Conservation (phyloP, 2,113 vertebrate genomes). For the Gymnocephalus cernua region DNA sequence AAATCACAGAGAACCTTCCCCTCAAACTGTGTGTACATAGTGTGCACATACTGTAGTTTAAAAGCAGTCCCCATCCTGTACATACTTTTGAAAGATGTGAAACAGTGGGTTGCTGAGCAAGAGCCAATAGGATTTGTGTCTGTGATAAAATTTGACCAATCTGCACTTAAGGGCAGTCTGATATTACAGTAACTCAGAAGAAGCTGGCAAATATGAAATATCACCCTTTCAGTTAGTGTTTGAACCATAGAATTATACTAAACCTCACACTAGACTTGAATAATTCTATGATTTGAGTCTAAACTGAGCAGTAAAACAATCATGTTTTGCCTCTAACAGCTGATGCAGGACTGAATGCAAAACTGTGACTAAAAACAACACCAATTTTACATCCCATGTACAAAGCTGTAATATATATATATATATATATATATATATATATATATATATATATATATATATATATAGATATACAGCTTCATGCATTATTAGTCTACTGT, state of each 20-base stretch:
- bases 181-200: background rate
- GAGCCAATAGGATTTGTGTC: constrained; percentile 50
- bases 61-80: background rate
- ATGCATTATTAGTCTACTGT: background rate
- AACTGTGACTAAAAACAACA: background rate
- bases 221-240: background rate
- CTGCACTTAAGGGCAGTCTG: background rate
- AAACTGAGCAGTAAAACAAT: background rate
- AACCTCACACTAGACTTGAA: background rate
- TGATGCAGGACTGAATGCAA: background rate
- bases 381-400: background rate
- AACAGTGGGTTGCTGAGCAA: background rate
- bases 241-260: background rate
- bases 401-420: background rate
- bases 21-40: background rate
- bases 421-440: background rate
- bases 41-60: background rate
- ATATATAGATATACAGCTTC: background rate
- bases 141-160: constrained; percentile 39
- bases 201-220: background rate
- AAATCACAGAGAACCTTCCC: background rate
- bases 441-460: no score
- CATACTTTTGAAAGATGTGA: constrained; percentile 39
- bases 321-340: background rate
- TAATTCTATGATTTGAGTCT: background rate